These are phyloP conservation scores for Bombus terrestris DNA, from an alignment of 1,140 invertebrate genomes.

Conservation along the genomic window DNA sequence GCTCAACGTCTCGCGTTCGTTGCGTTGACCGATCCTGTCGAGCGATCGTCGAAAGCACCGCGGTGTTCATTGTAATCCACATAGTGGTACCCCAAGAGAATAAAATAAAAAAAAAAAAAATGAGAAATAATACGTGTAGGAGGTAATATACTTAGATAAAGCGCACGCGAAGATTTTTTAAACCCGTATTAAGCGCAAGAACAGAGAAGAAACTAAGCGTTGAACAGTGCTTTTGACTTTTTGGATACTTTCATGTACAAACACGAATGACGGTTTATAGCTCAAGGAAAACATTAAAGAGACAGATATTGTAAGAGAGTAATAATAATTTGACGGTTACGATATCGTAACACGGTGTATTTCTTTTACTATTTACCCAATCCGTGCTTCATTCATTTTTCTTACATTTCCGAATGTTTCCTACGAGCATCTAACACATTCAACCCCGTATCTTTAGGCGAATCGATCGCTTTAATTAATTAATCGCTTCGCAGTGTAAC, in stretches of 20 bases:
- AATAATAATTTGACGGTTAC: slow-evolving; percentile 71
- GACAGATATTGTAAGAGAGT: slow-evolving; percentile 70
- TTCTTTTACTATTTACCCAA: not conserved
- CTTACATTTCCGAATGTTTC: not conserved
- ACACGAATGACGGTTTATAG: slow-evolving; percentile 65
- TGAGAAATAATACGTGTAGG: slow-evolving; percentile 16
- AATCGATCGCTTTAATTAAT: no score
- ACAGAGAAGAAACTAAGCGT: slow-evolving; percentile 40
- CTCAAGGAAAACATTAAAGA: slow-evolving; percentile 66
- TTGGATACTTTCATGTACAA: slow-evolving; percentile 70
- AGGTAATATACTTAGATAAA: slow-evolving; percentile 15
- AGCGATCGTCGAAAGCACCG: slow-evolving; percentile 66
- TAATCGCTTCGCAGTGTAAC: no score
- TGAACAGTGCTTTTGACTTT: slow-evolving; percentile 65
- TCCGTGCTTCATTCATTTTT: not conserved
- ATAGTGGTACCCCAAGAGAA: slow-evolving; percentile 43
- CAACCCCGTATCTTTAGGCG: not conserved
- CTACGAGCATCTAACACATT: not conserved
- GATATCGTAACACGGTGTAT: slow-evolving; percentile 53
- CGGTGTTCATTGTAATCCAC: slow-evolving; percentile 67
- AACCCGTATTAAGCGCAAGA: slow-evolving; percentile 24
- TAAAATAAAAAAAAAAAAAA: slow-evolving; percentile 4
- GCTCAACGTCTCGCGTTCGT: slow-evolving; percentile 48
- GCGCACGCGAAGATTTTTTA: slow-evolving; percentile 42
- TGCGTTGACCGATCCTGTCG: slow-evolving; percentile 48